A percentile compares a stretch with the other conserved stretches of the same genome.
Evolutionary conservation across 2,797 vertebrate genomes (phyloP).

Genomic region (Artibeus lituratus): DNA sequence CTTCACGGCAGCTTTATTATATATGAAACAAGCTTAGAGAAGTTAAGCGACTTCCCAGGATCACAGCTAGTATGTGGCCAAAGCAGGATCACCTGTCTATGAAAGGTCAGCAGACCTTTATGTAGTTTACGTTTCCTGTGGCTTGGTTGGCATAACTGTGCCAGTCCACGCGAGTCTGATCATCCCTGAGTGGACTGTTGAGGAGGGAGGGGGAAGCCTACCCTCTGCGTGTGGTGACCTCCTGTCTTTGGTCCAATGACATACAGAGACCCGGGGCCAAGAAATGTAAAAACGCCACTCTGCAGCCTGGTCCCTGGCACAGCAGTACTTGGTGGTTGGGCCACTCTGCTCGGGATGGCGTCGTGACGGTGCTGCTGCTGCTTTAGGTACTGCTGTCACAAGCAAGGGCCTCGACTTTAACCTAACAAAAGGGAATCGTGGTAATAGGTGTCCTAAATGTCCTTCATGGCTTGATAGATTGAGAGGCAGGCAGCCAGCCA

Average conservation of each 20-base stretch:
- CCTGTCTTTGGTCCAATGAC: too few relatives aligned
- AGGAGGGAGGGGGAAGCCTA: not conserved
- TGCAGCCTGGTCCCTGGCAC: not conserved
- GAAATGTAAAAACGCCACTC: not conserved
- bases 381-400: not conserved
- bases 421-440: not conserved
- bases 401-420: not conserved
- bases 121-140: not conserved
- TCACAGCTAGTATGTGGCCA: not conserved
- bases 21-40: not conserved
- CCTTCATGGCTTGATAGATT: not conserved
- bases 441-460: rapidly evolving
- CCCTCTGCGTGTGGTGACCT: not conserved
- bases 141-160: not conserved
- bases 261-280: not conserved
- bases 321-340: not conserved
- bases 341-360: not conserved
- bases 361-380: not conserved
- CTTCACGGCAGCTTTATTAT: not conserved
- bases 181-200: too few relatives aligned
- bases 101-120: not conserved
- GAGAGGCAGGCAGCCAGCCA: not conserved
- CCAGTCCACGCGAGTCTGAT: too few relatives aligned
- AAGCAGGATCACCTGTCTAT: not conserved
- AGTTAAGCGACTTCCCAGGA: not conserved